Percentiles rank a stretch among this genome's conserved stretches.
phyloP scores from a whole-genome alignment of 2,797 vertebrate species.

The Sphenopsis melanotis region DNA sequence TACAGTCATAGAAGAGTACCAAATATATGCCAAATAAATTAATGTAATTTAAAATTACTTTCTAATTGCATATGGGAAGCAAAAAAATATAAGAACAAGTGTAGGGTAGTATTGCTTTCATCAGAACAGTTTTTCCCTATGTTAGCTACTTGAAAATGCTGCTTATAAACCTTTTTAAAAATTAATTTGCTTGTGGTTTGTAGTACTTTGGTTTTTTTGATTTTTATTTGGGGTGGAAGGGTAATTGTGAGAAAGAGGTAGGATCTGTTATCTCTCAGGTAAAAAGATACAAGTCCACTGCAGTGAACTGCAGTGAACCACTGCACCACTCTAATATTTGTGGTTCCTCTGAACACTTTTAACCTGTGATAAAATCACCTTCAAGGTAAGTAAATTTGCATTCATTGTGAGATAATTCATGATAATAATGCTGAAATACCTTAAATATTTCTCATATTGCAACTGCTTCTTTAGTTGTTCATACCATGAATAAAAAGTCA shows the following conservation, averaged over 20 bases:
- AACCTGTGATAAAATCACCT: background rate
- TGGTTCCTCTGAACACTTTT: background rate
- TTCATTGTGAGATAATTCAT: background rate
- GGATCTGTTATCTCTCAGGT: background rate
- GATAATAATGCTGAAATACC: background rate
- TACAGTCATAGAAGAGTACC: background rate
- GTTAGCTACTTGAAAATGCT: background rate
- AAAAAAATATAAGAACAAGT: background rate
- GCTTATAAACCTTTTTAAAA: background rate
- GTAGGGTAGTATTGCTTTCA: background rate
- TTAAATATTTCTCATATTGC: background rate
- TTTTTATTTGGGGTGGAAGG: rapidly evolving
- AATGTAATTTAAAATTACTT: background rate
- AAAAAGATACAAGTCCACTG: background rate
- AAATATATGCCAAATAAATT: background rate
- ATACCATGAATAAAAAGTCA: background rate
- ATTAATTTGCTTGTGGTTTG: background rate
- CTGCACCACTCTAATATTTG: background rate
- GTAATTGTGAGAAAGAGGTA: background rate
- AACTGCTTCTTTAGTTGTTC: background rate
- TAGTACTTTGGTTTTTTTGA: background rate
- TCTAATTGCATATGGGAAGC: background rate
- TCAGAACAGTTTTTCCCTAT: background rate
- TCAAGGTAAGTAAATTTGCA: background rate
- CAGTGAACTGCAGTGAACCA: too few species aligned